phyloP scores from a whole-genome alignment of 2,888 invertebrate species.

The Hypomecis punctinalis region DNA sequence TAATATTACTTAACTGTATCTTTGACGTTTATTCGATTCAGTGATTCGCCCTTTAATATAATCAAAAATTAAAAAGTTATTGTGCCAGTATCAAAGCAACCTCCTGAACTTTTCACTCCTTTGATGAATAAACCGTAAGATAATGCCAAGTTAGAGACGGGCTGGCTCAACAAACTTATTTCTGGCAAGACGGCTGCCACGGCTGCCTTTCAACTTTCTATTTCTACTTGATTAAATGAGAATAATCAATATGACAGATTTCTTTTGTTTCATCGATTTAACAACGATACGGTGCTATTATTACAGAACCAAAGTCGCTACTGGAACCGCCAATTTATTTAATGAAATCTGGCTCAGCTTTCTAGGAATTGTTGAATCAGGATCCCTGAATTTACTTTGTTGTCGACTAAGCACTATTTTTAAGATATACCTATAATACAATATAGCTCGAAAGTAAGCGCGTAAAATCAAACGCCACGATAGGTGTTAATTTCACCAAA shows the following conservation, averaged over 20 bases:
- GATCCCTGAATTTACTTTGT: too few relatives aligned
- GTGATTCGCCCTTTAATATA: slow-evolving; percentile 5
- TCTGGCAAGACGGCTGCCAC: slow-evolving; percentile 14
- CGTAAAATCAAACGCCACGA: not conserved
- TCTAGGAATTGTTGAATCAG: too few relatives aligned
- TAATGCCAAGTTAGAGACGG: slow-evolving; percentile 16
- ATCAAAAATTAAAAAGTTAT: slow-evolving; percentile 10
- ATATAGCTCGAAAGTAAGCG: not conserved
- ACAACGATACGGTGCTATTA: too few relatives aligned
- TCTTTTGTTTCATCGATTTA: too few relatives aligned
- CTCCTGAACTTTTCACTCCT: slow-evolving; percentile 19
- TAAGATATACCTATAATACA: too few relatives aligned
- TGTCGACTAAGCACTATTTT: too few relatives aligned
- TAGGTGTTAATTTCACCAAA: slow-evolving; percentile 18
- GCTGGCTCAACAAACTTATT: slow-evolving; percentile 18
- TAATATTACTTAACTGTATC: not conserved
- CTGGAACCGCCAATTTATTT: too few relatives aligned
- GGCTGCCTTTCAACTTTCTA: slow-evolving; percentile 11
- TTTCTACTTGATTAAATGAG: not conserved
- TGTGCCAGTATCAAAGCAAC: slow-evolving; percentile 10
- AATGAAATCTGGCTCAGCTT: too few relatives aligned
- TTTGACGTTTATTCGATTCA: slow-evolving; percentile 21
- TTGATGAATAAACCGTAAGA: slow-evolving; percentile 24
- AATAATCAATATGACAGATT: too few relatives aligned
- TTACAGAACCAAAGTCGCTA: too few relatives aligned